Evolutionary conservation across 2,888 invertebrate species (phyloP).

Genomic region (Drosophila mettleri): DNA sequence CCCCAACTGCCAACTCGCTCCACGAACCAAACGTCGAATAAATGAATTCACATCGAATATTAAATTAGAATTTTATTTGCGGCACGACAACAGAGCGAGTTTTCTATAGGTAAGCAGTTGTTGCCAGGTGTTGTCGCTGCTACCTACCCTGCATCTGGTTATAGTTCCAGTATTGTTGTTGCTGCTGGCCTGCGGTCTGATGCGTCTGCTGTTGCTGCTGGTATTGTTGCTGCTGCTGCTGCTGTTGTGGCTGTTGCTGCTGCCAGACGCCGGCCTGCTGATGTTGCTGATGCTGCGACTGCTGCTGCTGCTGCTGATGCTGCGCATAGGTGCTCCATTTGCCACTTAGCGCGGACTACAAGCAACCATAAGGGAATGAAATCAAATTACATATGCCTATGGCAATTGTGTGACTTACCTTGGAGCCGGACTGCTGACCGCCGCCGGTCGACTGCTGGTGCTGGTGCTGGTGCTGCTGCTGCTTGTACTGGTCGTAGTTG

Average conservation of each 20-base stretch:
- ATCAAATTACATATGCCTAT: not conserved
- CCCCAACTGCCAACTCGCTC: constrained; percentile 34
- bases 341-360: constrained; percentile 64
- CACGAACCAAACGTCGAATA: constrained; percentile 24
- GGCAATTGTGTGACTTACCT: constrained; percentile 46
- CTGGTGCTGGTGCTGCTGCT: constrained; percentile 65
- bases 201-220: constrained; percentile 64
- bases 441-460: constrained; percentile 62
- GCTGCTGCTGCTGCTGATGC: constrained; percentile 67
- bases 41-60: constrained; percentile 34
- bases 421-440: constrained; percentile 57
- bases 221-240: constrained; percentile 54
- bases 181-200: constrained; percentile 54
- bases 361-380: too few species aligned
- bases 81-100: constrained; percentile 42
- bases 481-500: constrained; percentile 77
- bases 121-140: constrained; percentile 9
- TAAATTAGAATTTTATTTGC: constrained; percentile 41
- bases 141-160: constrained; percentile 83
- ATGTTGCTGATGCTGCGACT: constrained; percentile 46
- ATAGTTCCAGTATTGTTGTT: constrained; percentile 83
- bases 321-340: constrained; percentile 78
- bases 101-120: constrained; percentile 33
- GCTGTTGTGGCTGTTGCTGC: constrained; percentile 63
- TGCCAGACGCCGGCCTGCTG: constrained; percentile 46